Percentiles rank a stretch among this genome's conserved stretches.
Conservation (phyloP, 2,113 vertebrate species). For the Megaceryle maxima region DNA sequence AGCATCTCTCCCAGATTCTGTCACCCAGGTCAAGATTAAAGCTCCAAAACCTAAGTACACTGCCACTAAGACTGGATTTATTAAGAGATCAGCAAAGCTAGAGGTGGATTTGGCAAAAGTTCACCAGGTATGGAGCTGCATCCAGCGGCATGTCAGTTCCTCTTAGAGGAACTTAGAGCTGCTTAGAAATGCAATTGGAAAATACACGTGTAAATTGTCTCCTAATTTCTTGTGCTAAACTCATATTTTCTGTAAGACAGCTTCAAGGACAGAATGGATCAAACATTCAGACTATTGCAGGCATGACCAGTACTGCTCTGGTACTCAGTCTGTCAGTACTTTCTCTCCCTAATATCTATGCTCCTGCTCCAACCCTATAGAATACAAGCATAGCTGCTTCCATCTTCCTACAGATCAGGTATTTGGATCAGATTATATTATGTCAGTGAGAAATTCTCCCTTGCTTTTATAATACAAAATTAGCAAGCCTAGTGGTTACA, state of each 20-base stretch:
- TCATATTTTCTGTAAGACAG: not conserved
- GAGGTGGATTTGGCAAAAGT: conserved; percentile 75
- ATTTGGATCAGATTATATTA: not conserved
- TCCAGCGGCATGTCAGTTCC: not conserved
- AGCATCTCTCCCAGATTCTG: conserved; percentile 71
- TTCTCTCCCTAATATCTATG: not conserved
- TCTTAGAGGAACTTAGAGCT: not conserved
- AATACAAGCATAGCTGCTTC: not conserved
- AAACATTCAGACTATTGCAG: not conserved
- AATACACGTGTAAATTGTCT: not conserved
- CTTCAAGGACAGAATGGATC: not conserved
- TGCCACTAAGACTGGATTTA: conserved; percentile 68
- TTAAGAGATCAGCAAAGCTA: conserved; percentile 68
- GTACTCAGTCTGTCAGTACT: not conserved
- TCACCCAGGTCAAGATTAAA: conserved; percentile 66
- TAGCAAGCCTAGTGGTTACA: not conserved
- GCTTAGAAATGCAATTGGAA: not conserved
- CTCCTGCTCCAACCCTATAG: not conserved
- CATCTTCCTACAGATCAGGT: not conserved
- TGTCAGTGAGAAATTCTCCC: not conserved
- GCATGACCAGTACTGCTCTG: not conserved
- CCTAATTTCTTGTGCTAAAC: not conserved
- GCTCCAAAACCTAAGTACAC: conserved; percentile 63
- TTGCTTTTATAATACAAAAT: not conserved
- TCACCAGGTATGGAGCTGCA: conserved; percentile 79